Conservation (phyloP, 1,140 invertebrate species). For the Heterodera schachtii region DNA sequence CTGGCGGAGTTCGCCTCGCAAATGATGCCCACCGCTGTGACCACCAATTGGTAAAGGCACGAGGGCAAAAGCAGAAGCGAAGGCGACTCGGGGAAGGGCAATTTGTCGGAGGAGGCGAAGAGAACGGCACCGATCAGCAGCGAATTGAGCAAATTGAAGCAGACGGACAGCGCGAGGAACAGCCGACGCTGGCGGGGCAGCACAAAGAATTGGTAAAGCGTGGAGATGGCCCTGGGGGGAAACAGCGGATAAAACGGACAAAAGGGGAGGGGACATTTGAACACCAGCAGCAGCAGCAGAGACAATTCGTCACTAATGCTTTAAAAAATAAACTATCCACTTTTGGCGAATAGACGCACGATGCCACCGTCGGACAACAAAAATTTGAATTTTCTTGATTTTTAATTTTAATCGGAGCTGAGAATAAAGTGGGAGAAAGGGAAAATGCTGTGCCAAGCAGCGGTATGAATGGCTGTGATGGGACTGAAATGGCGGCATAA, state of each 20-base stretch:
- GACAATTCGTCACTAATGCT: too few relatives aligned
- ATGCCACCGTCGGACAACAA: too few relatives aligned
- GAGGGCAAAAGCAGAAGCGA: constrained; percentile 45
- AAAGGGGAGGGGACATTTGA: constrained; percentile 37
- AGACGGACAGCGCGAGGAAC: constrained; percentile 55
- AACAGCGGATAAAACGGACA: too few relatives aligned
- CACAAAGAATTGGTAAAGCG: constrained; percentile 63
- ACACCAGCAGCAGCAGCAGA: neutral
- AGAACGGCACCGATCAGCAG: constrained; percentile 46
- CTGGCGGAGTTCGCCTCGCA: constrained; percentile 63
- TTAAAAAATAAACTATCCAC: too few relatives aligned
- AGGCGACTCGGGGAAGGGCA: constrained; percentile 43
- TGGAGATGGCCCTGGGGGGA: constrained; percentile 34
- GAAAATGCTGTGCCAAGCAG: too few relatives aligned
- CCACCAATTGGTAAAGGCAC: constrained; percentile 60
- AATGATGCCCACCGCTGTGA: constrained; percentile 57
- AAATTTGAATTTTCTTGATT: too few relatives aligned
- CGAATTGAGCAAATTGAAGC: constrained; percentile 57
- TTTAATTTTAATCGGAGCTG: too few relatives aligned
- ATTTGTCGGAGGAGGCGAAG: constrained; percentile 40
- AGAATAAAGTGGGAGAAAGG: too few relatives aligned
- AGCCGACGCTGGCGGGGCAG: constrained; percentile 60
- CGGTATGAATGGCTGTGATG: too few relatives aligned
- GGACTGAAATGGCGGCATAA: too few relatives aligned
- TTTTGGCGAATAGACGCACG: too few relatives aligned